Base-by-base conservation (phyloP, 1,140 invertebrate species). In the Cotesia typhae region DNA sequence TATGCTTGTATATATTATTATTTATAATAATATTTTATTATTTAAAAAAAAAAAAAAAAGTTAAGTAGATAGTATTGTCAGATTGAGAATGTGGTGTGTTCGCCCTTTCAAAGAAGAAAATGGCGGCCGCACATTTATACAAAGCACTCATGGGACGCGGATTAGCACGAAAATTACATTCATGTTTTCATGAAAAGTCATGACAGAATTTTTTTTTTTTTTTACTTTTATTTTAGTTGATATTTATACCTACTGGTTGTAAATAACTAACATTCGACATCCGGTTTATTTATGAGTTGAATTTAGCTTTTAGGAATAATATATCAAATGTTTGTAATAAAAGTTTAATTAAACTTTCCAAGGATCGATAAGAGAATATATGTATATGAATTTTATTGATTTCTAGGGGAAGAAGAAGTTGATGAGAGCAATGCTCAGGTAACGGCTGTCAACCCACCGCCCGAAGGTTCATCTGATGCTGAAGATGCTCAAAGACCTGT, bases 381-480 rank as follows among this genome's bases (percentile, higher is more conserved):
- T 59, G 17, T 17, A 28, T 20, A 59, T 59, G 57, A 59, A 59
- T 6, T 59, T 47, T 73, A 69, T 64, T 69, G 64, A 52, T 72
- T 87, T 89, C 72, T 81, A 92, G 92, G 90, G 70, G 92, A 92
- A 84, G 92, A 93, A 80, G 91, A 92, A 78, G 85, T 90, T 70
- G 90, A 92, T 76, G 89, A 90, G 81, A 88, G 88, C 76, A 88
- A 88, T 77, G 88, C 89, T 78, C 89, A 89, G 75, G 79, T 88
- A 65, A 77, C 85, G 4, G 83, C 74, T 76, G 82, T 85, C 63
- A 78, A 76, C 14, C 83, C 82, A 73, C 81, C 77, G 77, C 81
- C 87, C 17, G 92, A 93, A 75, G 92, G 92, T 80, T 92, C 92
- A 28, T 90, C 90, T 52, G 92, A 93, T 78, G 92, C 92, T 80